A percentile compares a stretch with the other conserved stretches of the same genome.
phyloP scores from a whole-genome alignment of 2,797 vertebrate genomes.

The Brachymystax lenok region DNA sequence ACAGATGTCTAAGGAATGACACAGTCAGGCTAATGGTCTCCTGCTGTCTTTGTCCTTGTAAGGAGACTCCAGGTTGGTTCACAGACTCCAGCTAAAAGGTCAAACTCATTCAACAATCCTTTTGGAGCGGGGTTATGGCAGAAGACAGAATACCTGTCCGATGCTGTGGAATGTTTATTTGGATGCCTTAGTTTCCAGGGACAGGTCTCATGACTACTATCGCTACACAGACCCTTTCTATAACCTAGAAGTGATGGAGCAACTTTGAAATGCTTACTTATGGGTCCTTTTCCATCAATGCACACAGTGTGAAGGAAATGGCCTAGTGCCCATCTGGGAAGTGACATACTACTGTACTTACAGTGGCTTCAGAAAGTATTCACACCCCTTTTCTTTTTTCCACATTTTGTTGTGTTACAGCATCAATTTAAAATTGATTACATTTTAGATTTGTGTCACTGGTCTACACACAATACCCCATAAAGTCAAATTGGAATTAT shows the following conservation, averaged over 20 bases:
- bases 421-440: no score
- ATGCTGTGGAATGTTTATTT: slow-evolving; percentile 40
- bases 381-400: no score
- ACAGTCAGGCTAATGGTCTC: slow-evolving; percentile 47
- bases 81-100: slow-evolving; percentile 58
- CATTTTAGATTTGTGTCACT: no score
- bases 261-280: background rate
- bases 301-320: slow-evolving; percentile 3
- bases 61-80: slow-evolving; percentile 69
- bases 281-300: no score
- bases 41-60: slow-evolving; percentile 74
- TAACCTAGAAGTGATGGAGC: background rate
- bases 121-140: slow-evolving; percentile 36
- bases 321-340: slow-evolving; percentile 21
- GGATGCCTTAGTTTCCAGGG: slow-evolving; percentile 12
- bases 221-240: background rate
- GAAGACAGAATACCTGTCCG: slow-evolving; percentile 38
- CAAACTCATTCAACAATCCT: slow-evolving; percentile 29
- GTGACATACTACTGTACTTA: slow-evolving; percentile 20
- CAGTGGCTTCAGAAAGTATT: no score
- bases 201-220: background rate
- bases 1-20: slow-evolving; percentile 54
- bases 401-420: no score
- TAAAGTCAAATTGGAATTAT: no score
- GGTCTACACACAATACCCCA: no score